Conservation (phyloP, 1,140 invertebrate genomes). For the Aphidius gifuensis region DNA sequence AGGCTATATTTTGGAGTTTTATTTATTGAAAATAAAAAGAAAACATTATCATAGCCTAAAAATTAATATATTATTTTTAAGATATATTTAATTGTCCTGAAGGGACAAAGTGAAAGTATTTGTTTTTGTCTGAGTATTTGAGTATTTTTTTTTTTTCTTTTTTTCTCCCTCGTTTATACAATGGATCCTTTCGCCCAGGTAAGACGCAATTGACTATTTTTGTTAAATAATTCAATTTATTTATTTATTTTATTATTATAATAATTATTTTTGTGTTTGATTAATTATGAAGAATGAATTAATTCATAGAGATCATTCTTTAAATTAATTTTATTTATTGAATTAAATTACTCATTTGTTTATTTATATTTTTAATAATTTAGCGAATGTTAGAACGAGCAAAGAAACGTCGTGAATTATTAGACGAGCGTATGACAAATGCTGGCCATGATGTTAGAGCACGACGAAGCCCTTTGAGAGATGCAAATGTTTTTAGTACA, state of each 20-base stretch:
- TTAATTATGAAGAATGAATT: too few relatives aligned
- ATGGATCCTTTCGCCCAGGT: conserved; percentile 49
- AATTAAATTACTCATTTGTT: neutral
- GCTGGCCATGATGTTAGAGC: conserved; percentile 47
- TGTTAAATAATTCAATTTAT: neutral
- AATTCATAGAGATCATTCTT: neutral
- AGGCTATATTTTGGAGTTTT: too few relatives aligned
- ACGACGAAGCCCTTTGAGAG: conserved; percentile 48
- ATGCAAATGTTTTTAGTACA: conserved; percentile 44
- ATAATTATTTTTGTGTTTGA: neutral
- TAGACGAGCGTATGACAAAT: conserved; percentile 51
- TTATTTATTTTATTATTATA: neutral
- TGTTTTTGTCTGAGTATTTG: neutral
- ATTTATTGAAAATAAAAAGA: too few relatives aligned
- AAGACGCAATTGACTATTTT: conserved; percentile 17
- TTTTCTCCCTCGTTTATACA: conserved; percentile 18
- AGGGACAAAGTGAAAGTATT: neutral
- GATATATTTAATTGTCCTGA: neutral
- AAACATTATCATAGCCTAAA: too few relatives aligned
- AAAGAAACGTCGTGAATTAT: conserved; percentile 56
- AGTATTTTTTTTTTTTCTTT: neutral
- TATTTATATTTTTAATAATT: conserved; percentile 18
- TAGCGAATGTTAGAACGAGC: conserved; percentile 58
- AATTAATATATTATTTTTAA: neutral
- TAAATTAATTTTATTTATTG: neutral